phyloP scores from a whole-genome alignment of 2,797 vertebrate genomes.

The Schizopygopsis malacanthus region DNA sequence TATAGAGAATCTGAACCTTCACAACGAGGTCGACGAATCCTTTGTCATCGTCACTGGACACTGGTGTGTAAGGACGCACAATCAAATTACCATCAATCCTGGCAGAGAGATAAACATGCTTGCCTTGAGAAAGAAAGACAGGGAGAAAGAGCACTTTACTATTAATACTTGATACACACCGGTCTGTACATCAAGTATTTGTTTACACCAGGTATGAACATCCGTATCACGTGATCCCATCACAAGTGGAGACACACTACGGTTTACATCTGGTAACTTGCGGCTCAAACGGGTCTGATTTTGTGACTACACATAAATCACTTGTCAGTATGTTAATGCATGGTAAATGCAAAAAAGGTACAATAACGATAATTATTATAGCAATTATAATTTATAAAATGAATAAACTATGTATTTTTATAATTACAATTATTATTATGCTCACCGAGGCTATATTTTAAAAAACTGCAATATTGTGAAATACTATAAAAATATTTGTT shows the following conservation, averaged over 20 bases:
- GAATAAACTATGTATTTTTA: neutral
- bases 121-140: conserved; percentile 63
- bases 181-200: neutral
- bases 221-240: neutral
- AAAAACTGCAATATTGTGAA: neutral
- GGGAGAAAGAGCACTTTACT: neutral
- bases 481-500: neutral
- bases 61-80: conserved; percentile 78
- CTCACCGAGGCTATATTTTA: neutral
- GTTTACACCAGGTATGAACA: conserved; percentile 1
- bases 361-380: neutral
- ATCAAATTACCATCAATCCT: conserved; percentile 74
- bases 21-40: conserved; percentile 79
- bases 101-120: conserved; percentile 77
- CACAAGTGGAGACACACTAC: conserved; percentile 3
- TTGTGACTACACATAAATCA: neutral
- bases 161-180: neutral
- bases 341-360: neutral
- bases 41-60: conserved; percentile 75
- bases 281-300: neutral
- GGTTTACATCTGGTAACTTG: neutral
- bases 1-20: conserved; percentile 67
- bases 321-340: neutral
- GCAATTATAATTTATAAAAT: neutral
- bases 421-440: neutral